phyloP scores from a whole-genome alignment of 2,113 vertebrate genomes.

The Nothobranchius kuhntae region DNA sequence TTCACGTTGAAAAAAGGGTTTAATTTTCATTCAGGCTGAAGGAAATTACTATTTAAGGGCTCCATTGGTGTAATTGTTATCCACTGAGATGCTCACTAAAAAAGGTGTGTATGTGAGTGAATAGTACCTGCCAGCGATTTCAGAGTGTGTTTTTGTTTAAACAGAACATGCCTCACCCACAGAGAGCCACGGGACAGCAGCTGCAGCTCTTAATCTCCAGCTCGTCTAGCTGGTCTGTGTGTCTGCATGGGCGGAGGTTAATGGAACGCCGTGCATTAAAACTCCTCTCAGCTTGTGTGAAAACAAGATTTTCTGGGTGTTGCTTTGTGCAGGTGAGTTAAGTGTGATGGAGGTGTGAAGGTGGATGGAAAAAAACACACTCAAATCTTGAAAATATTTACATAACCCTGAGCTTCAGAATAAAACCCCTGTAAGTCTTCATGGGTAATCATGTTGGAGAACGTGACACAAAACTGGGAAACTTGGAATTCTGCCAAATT shows the following conservation, averaged over 20 bases:
- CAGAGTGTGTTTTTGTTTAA: conserved; percentile 59
- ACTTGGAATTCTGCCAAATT: too few relatives aligned
- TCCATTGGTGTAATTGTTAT: conserved; percentile 22
- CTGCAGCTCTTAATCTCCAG: conserved; percentile 53
- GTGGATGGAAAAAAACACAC: conserved; percentile 12
- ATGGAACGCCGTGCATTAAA: conserved; percentile 26
- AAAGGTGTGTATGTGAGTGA: conserved; percentile 28
- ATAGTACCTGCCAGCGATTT: conserved; percentile 47
- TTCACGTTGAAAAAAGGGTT: conserved; percentile 6
- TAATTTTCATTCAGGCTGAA: conserved; percentile 9
- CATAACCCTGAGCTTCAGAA: neutral
- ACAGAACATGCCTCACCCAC: conserved; percentile 54
- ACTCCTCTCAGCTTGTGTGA: conserved; percentile 25
- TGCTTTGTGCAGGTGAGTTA: conserved; percentile 25
- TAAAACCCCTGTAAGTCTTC: neutral
- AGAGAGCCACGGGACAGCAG: conserved; percentile 34
- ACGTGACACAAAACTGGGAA: too few relatives aligned
- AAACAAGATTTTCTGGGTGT: conserved; percentile 44
- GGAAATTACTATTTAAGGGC: conserved; percentile 50
- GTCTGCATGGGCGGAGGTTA: conserved; percentile 46
- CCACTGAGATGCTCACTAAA: conserved; percentile 12
- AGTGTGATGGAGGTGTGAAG: conserved; percentile 20
- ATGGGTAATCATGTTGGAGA: too few relatives aligned
- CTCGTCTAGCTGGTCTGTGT: conserved; percentile 52
- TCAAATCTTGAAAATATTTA: neutral